Evolutionary conservation across 37 sponge, comb jelly and placozoan species (phyloP), one percentile per base, ranked within the genome.

Genomic region (Beroe forskalii): DNA sequence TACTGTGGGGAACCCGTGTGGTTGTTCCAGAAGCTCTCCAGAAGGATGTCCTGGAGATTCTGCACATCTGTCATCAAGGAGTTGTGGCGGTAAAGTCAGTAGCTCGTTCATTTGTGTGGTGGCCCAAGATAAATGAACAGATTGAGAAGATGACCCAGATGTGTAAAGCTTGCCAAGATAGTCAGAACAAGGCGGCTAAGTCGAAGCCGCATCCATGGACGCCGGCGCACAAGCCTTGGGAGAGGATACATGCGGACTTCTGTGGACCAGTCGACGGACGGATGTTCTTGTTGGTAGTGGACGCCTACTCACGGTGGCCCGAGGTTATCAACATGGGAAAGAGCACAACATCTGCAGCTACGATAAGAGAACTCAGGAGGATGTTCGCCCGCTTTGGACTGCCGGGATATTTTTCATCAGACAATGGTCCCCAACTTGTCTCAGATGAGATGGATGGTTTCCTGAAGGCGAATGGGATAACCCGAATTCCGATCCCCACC

Each of bases 91-190:
- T 92, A 67, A 92, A 92, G 35, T n/a, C 89, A 0, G 22, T 92
- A 40, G 92, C 92, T 25, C 35, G 89, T 39, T 25, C 30, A 22
- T 40, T 66, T 89, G 92, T 92, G 48, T 92, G 89, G 92, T 92
- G 92, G 89, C 89, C 89, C 8, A 60, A 55, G 2, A 39, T 86
- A 0, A 66, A 86, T 41, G 14, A 63, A n/a, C 67, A 62, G 20
- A 76, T 92, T 4, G 92, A 86, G 23, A 36, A 37, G 12, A n/a
- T 20, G 27, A 64, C 62, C 19, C 48, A 35, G 17, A 22, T 14
- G 33, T 90, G 90, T 62, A 62, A 90, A 62, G 33, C 32, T 14
- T 90, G 90, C 36, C 62, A 30, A 32, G 33, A 27, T 12, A 17
- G 28, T 0, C 28, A 20, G 37, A 27, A 62, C 36, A n/a, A 28